Base-by-base conservation (phyloP, 2,113 vertebrate species). In the Microcebus griseorufus region DNA sequence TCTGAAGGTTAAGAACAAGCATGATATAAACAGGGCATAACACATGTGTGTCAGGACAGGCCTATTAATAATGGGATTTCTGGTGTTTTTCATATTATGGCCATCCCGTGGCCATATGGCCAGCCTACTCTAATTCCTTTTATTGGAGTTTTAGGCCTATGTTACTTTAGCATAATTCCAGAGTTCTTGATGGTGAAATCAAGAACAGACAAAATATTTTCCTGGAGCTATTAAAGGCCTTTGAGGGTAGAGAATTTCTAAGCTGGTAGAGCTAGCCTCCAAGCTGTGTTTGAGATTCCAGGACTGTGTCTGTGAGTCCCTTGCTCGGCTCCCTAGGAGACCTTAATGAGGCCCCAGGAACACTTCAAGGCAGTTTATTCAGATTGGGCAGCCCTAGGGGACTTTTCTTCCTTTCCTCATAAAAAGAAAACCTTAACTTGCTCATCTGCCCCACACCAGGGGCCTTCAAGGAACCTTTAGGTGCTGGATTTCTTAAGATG, bases 181-280 rank as follows among this genome's bases (percentile, higher is more conserved):
- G 42, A 2, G 32, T 64, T 76, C 69, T 88, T 91, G 62, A 83
- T 37, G 67, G 94, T 83, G 85, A 95, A 93, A 76, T 90, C 32
- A 76, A 23, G 70, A 87, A 62, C 23, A 84, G 29, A 45, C 25
- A 60, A 91, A 89, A 67, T 76, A 58, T 91, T 75, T 83, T 55
- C n/a, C 60, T 90, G 72, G 45, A 73, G 25, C 48, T 93, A 25
- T 89, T 87, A 87, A 97, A 95, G 25, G 12, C 3, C 25, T 22
- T 95, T 51, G 11, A 88, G 34, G 94, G 6, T 53, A 89, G 53
- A 79, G 55, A 37, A 88, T 88, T 84, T 93, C 81, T 88, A 62
- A 88, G 32, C 37, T 60, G 73, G 69, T 37, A 32, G 12, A 64
- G 48, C 17, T 93, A 39, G 25, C 22, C 16, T 83, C 45, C 34